Conservation (phyloP, 2,113 vertebrate genomes). For the Vidua macroura region DNA sequence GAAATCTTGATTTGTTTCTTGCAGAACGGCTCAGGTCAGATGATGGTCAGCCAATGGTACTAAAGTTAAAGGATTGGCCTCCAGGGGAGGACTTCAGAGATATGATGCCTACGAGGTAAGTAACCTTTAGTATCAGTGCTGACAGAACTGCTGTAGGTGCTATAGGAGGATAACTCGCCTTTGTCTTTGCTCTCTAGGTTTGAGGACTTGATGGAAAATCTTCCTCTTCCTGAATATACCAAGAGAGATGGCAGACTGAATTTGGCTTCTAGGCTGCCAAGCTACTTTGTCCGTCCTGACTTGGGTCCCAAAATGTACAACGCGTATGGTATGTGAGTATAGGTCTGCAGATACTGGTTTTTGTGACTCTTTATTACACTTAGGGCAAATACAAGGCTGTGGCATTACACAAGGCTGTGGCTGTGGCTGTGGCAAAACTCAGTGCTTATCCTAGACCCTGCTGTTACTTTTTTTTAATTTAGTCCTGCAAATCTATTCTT, state of each 20-base stretch:
- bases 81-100: constrained; percentile 98
- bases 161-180: background rate
- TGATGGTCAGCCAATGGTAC: constrained; percentile 94
- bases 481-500: background rate
- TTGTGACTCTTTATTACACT: background rate
- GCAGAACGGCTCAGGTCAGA: constrained; percentile 87
- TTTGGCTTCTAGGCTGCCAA: constrained; percentile 93
- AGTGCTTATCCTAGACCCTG: background rate
- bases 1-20: constrained; percentile 44
- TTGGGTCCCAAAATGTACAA: constrained; percentile 99
- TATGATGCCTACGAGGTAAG: constrained; percentile 96
- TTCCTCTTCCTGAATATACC: constrained; percentile 97
- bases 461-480: background rate
- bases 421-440: background rate
- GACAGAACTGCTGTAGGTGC: background rate
- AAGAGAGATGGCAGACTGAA: constrained; percentile 97
- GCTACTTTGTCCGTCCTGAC: constrained; percentile 97
- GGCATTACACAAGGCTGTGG: background rate
- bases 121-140: background rate
- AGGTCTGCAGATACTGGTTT: background rate
- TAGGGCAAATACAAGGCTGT: background rate
- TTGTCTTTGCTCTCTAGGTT: constrained; percentile 77
- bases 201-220: constrained; percentile 96
- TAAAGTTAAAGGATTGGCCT: constrained; percentile 98
- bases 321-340: constrained; percentile 86